phyloP scores from a whole-genome alignment of 64 coral and sea anemone species.

The Catalaphyllia jardinei region DNA sequence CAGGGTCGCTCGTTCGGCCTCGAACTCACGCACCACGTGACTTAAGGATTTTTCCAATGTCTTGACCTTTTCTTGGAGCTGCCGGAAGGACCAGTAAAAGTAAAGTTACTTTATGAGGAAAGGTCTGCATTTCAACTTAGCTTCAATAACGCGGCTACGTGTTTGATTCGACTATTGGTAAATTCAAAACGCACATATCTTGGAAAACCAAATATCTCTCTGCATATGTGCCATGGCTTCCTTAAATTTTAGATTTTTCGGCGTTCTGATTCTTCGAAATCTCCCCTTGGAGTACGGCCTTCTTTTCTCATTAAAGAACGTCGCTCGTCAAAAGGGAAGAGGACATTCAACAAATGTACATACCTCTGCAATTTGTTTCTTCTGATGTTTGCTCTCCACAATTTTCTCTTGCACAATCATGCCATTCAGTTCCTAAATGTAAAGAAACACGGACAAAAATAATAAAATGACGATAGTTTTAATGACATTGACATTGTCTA shows the following conservation, averaged over 20 bases:
- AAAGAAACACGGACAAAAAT: background rate
- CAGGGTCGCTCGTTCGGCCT: slow-evolving; percentile 74
- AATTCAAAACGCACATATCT: no score
- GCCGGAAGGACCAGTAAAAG: background rate
- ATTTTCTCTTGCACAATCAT: slow-evolving; percentile 99
- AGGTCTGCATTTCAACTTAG: background rate
- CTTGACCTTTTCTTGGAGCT: slow-evolving; percentile 97
- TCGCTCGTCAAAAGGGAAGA: no score
- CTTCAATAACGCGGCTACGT: no score
- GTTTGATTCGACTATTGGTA: no score
- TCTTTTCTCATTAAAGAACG: no score
- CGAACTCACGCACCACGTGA: slow-evolving; percentile 95
- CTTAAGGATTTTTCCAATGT: slow-evolving; percentile 93
- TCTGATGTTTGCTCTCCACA: slow-evolving; percentile 87
- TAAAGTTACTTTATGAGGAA: background rate
- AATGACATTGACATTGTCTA: no score
- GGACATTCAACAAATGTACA: no score
- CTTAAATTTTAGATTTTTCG: no score
- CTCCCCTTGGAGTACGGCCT: no score
- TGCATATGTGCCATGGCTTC: no score
- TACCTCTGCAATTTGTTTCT: slow-evolving; percentile 86
- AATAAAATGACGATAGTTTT: background rate
- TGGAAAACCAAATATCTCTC: no score
- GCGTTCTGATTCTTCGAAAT: no score
- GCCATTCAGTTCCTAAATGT: slow-evolving; percentile 85